Base-by-base conservation (phyloP, 2,113 vertebrate genomes). In the Nycticorax nycticorax region DNA sequence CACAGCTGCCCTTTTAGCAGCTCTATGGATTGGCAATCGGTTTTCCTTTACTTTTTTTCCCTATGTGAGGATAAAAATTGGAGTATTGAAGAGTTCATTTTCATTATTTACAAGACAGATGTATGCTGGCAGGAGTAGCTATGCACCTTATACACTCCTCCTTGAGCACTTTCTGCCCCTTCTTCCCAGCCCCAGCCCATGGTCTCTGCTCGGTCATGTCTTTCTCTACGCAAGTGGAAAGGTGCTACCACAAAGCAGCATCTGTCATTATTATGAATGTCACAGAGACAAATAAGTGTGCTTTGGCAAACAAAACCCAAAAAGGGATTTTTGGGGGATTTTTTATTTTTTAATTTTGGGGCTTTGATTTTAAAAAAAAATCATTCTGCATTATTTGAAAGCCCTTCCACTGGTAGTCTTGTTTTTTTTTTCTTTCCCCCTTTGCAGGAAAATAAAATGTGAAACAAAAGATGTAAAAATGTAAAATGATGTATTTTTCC, bases 1-100 rank as follows among this genome's bases (percentile, higher is more conserved):
- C 82, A 69, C 78, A 83, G 62, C 37, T 92, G 71, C 63, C 66
- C 55, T 96, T 85, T 92, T 45, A 88, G 41, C 53, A 82, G 39
- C 50, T 56, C 41, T 47, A 3, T 59, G 45, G 66, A 66, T 85
- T 88, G 22, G 14, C 62, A 88, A 41, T 76, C 55, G 48, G 35
- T 84, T 94, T 94, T 81, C 30, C 26, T 93, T 63, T 60, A 16
- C 30, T 35, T 92, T 86, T 91, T 91, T 90, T 35, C 28, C 6
- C 15, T 60, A 14, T 22, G 9, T 1, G 9, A 80, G 67, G 67
- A 92, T 47, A 84, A 74, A 92, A 93, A 52, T 12, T 19, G 60
- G 37, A 74, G 8, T 64, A 28, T n/a, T 2, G 3, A 80, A 88
- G 16, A 47, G 68, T 48, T 92, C 30, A 62, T 53, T 90, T 92